A percentile compares a stretch with the other conserved stretches of the same genome.
Evolutionary conservation across 2,797 vertebrate species (phyloP).

Genomic region (Notolabrus celidotus): DNA sequence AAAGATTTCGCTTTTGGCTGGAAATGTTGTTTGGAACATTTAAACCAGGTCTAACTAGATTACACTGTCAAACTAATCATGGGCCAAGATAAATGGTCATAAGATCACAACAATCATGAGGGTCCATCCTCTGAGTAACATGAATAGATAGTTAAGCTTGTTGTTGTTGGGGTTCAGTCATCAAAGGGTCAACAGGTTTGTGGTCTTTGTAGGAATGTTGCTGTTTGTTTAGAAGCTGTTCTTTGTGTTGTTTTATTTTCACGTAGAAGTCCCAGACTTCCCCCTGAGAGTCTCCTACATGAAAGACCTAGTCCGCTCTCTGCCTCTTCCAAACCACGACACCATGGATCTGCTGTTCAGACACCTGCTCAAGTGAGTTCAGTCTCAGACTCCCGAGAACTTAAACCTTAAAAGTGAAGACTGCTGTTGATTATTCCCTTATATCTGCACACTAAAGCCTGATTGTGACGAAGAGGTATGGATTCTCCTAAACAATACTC

Average conservation of each 20-base stretch:
- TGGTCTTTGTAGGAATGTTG: neutral
- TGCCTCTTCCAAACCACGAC: conserved; percentile 90
- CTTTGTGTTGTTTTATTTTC: conserved; percentile 7
- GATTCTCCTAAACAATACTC: too few species aligned
- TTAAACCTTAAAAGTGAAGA: too few species aligned
- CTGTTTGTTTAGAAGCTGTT: neutral
- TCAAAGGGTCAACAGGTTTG: neutral
- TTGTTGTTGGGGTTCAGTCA: neutral
- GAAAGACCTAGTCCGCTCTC: conserved; percentile 87
- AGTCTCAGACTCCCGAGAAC: too few species aligned
- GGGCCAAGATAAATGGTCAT: too few species aligned
- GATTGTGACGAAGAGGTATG: too few species aligned
- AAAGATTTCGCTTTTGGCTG: too few species aligned
- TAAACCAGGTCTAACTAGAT: too few species aligned
- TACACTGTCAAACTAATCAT: too few species aligned
- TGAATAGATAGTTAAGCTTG: too few species aligned
- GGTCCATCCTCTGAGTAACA: neutral
- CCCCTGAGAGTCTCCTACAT: conserved; percentile 82
- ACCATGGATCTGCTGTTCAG: conserved; percentile 91
- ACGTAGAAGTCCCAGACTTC: conserved; percentile 87
- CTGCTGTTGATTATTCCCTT: too few species aligned
- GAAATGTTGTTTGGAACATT: too few species aligned
- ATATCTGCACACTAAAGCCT: too few species aligned
- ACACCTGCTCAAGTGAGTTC: conserved; percentile 90
- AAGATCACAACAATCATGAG: neutral